Evolutionary conservation across 2,888 invertebrate species (phyloP).

Genomic region (Tenodera sinensis): DNA sequence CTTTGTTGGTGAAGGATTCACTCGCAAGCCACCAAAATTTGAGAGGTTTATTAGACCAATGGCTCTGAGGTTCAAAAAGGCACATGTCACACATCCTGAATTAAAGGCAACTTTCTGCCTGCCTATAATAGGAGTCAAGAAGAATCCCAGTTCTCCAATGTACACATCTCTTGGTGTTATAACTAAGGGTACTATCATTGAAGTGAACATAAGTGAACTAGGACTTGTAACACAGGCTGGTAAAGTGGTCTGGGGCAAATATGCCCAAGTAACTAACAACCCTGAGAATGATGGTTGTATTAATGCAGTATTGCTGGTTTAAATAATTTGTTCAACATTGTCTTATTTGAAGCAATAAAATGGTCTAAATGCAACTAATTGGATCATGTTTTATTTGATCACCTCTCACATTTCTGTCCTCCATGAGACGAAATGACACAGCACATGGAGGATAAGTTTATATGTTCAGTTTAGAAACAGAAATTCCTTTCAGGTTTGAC

Average conservation of each 20-base stretch:
- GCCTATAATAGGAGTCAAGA: slow-evolving; percentile 98
- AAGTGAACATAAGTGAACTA: slow-evolving; percentile 96
- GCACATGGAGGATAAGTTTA: no score
- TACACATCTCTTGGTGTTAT: slow-evolving; percentile 97
- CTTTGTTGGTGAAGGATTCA: slow-evolving; percentile 97
- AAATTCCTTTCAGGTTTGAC: no score
- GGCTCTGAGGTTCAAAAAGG: slow-evolving; percentile 93
- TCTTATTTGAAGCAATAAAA: no score
- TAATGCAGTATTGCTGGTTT: slow-evolving; percentile 95
- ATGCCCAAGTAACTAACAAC: slow-evolving; percentile 98
- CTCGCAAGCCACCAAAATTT: slow-evolving; percentile 98
- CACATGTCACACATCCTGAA: slow-evolving; percentile 99
- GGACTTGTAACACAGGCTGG: slow-evolving; percentile 98
- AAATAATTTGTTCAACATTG: slow-evolving; percentile 39
- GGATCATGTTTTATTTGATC: no score
- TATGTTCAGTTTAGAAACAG: no score
- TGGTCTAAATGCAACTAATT: no score
- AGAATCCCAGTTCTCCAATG: slow-evolving; percentile 96
- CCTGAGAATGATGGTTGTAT: slow-evolving; percentile 99
- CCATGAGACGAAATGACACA: no score
- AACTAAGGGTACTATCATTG: slow-evolving; percentile 96
- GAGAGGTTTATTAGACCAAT: slow-evolving; percentile 98
- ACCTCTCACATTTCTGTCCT: no score
- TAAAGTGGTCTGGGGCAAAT: slow-evolving; percentile 99
- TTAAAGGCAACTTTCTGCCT: slow-evolving; percentile 95